Conservation (phyloP, 2,888 invertebrate genomes). For the Ectropis crepuscularia region DNA sequence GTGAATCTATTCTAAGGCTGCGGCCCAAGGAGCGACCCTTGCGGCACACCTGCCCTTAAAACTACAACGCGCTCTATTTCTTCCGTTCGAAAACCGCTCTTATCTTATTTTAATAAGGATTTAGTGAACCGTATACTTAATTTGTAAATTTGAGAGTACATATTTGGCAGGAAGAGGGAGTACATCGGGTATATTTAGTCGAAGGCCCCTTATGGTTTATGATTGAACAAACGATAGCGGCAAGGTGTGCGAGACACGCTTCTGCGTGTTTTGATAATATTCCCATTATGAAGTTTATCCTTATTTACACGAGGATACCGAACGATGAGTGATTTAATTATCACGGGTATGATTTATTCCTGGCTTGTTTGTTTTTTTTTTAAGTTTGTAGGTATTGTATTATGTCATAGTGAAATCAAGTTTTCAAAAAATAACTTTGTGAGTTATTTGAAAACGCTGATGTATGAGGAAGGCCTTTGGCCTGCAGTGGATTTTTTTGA, state of each 20-base stretch:
- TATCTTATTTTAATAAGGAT: conserved; percentile 53
- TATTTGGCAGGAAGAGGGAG: conserved; percentile 84
- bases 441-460: no score
- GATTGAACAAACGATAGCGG: conserved; percentile 79
- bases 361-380: background rate
- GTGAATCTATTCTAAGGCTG: conserved; percentile 76
- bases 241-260: conserved; percentile 77
- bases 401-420: no score
- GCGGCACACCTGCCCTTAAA: conserved; percentile 76
- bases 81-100: conserved; percentile 46
- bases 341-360: conserved; percentile 2
- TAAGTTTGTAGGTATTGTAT: background rate
- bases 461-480: no score
- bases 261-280: conserved; percentile 56
- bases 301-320: conserved; percentile 37
- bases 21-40: conserved; percentile 72
- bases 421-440: no score
- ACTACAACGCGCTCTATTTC: conserved; percentile 44
- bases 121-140: conserved; percentile 37
- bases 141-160: conserved; percentile 63
- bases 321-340: conserved; percentile 16
- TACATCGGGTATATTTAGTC: conserved; percentile 83
- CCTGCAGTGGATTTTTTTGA: no score
- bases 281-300: conserved; percentile 48
- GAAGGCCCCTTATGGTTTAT: conserved; percentile 71